phyloP scores from a whole-genome alignment of 2,113 vertebrate species.

The Sus scrofa region DNA sequence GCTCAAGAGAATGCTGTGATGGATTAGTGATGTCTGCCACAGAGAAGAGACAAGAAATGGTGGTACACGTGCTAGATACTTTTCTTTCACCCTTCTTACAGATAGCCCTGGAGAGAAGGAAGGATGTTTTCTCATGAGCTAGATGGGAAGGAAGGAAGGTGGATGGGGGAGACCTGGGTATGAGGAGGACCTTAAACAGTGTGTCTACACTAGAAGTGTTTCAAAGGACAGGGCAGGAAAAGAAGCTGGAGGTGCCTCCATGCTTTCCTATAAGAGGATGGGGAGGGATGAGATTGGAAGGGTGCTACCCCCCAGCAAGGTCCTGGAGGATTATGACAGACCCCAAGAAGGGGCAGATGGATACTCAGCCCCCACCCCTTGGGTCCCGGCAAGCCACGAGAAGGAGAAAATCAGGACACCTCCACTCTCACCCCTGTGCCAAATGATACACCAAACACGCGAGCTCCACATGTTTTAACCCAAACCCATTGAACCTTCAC shows the following conservation, averaged over 20 bases:
- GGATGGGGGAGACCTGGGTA: not conserved
- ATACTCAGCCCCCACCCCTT: not conserved
- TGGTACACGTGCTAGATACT: not conserved
- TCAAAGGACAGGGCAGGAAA: not conserved
- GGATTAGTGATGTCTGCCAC: constrained; percentile 66
- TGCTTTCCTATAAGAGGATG: not conserved
- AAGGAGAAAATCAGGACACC: not conserved
- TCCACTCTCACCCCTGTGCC: not conserved
- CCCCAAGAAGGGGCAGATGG: not conserved
- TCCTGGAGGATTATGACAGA: not conserved
- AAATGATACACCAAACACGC: too few species aligned
- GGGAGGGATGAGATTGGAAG: not conserved
- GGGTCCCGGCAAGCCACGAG: not conserved
- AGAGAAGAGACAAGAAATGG: not conserved
- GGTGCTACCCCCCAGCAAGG: not conserved
- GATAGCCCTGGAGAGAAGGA: not conserved
- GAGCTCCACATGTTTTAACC: not conserved
- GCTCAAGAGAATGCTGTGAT: not conserved
- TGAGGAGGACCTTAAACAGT: not conserved
- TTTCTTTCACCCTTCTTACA: not conserved
- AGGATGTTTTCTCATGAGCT: not conserved
- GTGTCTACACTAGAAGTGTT: not conserved
- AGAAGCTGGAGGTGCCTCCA: not conserved
- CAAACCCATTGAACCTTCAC: not conserved
- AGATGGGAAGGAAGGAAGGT: not conserved